These are phyloP conservation scores for Ptilonorhynchus violaceus DNA, from an alignment of 2,113 vertebrate species.

Conservation along the genomic window DNA sequence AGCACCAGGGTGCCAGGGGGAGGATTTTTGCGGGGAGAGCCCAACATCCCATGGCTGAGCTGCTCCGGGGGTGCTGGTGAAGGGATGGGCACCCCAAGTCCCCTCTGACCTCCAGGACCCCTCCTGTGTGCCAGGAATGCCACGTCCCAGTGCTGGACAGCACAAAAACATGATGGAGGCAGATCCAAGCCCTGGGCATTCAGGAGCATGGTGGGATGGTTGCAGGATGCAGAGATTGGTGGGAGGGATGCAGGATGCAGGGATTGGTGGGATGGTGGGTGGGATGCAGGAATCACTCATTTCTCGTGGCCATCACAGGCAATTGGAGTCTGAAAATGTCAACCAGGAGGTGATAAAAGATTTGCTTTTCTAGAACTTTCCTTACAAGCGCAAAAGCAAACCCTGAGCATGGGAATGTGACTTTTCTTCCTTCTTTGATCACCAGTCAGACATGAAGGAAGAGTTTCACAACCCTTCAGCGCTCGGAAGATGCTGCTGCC, in stretches of 20 bases:
- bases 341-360: not conserved
- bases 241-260: not conserved
- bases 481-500: not conserved
- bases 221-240: not conserved
- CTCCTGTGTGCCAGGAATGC: no score
- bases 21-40: not conserved
- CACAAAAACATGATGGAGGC: not conserved
- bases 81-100: not conserved
- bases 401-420: not conserved
- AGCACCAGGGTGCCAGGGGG: not conserved
- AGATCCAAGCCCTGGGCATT: not conserved
- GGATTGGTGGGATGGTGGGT: not conserved
- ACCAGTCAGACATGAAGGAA: not conserved
- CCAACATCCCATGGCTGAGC: accelerated
- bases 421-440: not conserved
- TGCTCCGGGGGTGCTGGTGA: not conserved
- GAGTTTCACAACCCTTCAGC: not conserved
- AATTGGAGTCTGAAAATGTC: not conserved
- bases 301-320: accelerated
- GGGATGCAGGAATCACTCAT: not conserved
- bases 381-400: not conserved
- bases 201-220: not conserved
- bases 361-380: not conserved
- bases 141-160: not conserved
- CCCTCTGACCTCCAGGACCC: not conserved